Base-by-base conservation (phyloP, 2,797 vertebrate species). In the Setipinna tenuifilis region DNA sequence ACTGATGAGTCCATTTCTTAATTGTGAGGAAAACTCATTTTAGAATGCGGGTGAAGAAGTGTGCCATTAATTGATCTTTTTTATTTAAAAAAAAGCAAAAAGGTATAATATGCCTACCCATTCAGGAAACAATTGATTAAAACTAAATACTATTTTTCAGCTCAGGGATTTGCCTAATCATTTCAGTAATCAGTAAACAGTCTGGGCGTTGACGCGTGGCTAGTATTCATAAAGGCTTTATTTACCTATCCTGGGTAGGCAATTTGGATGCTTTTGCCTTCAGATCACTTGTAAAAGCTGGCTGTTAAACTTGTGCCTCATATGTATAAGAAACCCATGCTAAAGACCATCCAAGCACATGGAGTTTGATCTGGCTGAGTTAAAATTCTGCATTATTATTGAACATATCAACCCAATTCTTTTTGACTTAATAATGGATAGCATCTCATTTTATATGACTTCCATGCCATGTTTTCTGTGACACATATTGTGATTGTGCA, bases 31-130 rank as follows among this genome's bases (percentile, higher is more conserved):
- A 94, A 96, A 93, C 94, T 93, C 91, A 92, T 94, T 94, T 94
- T 93, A 91, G 93, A 92, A 94, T 92, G 91, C 92, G 93, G 93
- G 92, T 95, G 91, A 93, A 94, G 94, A 94, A 93, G 93, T 93
- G 92, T 92, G 90, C 93, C 95, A 94, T 95, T 95, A 95, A 96
- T 95, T 94, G 94, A 95, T 94, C 93, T 94, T 94, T 94, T 94
- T 94, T 95, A 93, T 93, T 94, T 93, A 92, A 95, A 95, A 81
- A 83, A 68, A 86, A 84, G 59, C 17, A 12, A 35, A 35, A 35
- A 35, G 17, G 71, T 11, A 10, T 92, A 92, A 86, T 88, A 86
- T 87, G 87, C 87, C 82, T 62, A 87, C 88, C 92, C 92, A 90
- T 92, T 78, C 88, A 89, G 90, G 90, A 92, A 94, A 93, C 91